Base-by-base conservation (phyloP, 2,888 invertebrate species). In the Harmothoe impar region DNA sequence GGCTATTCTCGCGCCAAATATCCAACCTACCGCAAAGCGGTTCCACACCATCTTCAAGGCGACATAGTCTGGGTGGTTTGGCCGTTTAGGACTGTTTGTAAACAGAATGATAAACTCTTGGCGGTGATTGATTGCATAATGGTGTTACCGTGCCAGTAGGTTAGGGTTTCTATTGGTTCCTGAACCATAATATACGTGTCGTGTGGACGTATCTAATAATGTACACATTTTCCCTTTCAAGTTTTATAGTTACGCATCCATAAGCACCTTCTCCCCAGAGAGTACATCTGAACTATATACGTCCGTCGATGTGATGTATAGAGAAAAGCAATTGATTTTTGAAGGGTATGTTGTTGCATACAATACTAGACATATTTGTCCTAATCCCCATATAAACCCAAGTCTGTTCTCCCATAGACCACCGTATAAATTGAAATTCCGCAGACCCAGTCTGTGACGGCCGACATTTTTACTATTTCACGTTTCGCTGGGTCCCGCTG, bases 1-100 rank as follows among this genome's bases (percentile, higher is more conserved):
- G 86, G 86, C 56, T 52, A 86, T 86, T 54, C 29, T 86, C 86
- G 52, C 86, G 54, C 86, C 81, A 81, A 33, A 20, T 33, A 7
- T 20, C 43, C 81, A 33, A 81, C 81, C 81, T 81, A 81, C 81
- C 81, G 81, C 81, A 81, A 43, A 10, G 35, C 10, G 81, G 43
- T 5, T 62, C 20, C 3, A 62, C 20, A 20, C 62, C 20, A n/a
- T 62, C 62, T n/a, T 62, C 23, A 72, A 25, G 29, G 72, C 25
- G 72, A 29, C 62, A 62, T 43, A n/a, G 0, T 5, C 72, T 7
- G 72, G 72, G 72, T 72, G 72, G 72, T 72, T 3, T 7, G 72
- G 25, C 72, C n/a, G 72, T 3, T 29, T 29, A 23, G 15, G 25
- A n/a, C 15, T 72, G 72, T 72, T 23, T 29, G 25, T 72, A 72